Evolutionary conservation across 2,888 invertebrate species (phyloP).

Genomic region (Nemoura dubitans): DNA sequence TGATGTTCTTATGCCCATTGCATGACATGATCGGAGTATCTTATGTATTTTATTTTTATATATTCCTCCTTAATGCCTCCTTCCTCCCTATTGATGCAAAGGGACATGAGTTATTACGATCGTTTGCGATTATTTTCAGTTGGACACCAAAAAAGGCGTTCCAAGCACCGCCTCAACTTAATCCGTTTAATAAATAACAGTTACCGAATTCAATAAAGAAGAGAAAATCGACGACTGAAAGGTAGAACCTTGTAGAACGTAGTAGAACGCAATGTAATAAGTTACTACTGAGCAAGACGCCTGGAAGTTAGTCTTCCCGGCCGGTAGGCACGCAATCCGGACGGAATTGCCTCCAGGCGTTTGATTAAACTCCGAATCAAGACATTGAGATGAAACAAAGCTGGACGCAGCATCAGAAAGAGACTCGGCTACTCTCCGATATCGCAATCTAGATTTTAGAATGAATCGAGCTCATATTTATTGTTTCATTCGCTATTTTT

Average conservation of each 20-base stretch:
- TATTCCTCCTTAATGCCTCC: not conserved
- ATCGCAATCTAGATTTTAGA: not conserved
- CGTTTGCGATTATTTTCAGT: conserved; percentile 29
- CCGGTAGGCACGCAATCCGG: not conserved
- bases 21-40: conserved; percentile 34
- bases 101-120: not conserved
- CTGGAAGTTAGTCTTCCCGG: not conserved
- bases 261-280: too few species aligned
- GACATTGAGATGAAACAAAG: not conserved
- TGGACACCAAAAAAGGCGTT: conserved; percentile 42
- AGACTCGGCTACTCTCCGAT: not conserved
- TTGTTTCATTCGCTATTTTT: conserved; percentile 28
- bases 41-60: not conserved
- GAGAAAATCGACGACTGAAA: not conserved
- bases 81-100: conserved; percentile 12
- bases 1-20: not conserved
- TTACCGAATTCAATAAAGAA: not conserved
- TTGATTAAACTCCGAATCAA: not conserved
- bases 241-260: too few species aligned
- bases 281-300: too few species aligned
- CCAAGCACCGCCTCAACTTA: conserved; percentile 17
- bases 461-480: conserved; percentile 22
- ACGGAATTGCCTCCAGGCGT: not conserved
- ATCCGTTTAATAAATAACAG: conserved; percentile 34
- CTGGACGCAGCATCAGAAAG: not conserved